phyloP scores from a whole-genome alignment of 2,113 vertebrate genomes.

The Ciconia stormi region DNA sequence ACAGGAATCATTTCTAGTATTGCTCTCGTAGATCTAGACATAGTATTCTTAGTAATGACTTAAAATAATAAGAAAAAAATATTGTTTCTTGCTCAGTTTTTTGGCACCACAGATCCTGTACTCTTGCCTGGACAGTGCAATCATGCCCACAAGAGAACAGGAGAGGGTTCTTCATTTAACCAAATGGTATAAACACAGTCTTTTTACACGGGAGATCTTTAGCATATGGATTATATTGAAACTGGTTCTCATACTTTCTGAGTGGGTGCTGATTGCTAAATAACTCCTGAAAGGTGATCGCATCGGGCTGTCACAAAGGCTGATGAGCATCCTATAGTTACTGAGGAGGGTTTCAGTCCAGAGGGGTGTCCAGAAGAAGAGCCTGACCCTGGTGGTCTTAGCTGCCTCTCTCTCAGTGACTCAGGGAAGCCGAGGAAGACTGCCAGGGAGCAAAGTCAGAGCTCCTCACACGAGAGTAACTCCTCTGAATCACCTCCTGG shows the following conservation, averaged over 20 bases:
- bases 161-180: neutral
- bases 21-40: rapidly evolving
- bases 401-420: too few species aligned
- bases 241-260: neutral
- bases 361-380: neutral
- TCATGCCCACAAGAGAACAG: neutral
- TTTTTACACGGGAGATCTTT: neutral
- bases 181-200: neutral
- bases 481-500: neutral
- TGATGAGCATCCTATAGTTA: neutral
- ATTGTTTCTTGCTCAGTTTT: neutral
- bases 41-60: neutral
- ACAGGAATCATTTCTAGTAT: neutral
- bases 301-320: neutral
- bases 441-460: neutral
- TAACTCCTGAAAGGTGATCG: neutral
- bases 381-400: neutral
- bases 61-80: neutral
- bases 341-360: neutral
- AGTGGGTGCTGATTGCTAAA: neutral
- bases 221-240: neutral
- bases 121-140: neutral
- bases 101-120: neutral
- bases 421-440: neutral
- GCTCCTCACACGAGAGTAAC: neutral